Evolutionary conservation across 2,797 vertebrate genomes (phyloP).

Genomic region (Graptemys geographica): DNA sequence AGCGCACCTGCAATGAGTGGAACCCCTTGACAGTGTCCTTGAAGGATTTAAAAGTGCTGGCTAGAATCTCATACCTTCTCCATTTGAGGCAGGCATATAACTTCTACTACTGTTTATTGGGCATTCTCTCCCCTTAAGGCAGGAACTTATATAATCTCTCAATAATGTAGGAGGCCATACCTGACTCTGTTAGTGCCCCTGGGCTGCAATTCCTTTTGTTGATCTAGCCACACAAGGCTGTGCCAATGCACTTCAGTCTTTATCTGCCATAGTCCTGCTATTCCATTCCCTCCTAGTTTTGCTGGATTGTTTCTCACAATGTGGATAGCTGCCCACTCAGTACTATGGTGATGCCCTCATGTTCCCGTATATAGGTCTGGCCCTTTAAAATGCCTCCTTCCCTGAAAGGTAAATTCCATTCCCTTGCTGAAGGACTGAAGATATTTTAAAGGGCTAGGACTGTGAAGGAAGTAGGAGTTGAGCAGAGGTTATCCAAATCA

Average conservation of each 20-base stretch:
- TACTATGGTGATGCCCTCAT: too few species aligned
- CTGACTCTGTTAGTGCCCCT: neutral
- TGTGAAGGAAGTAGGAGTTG: neutral
- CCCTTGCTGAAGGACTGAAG: neutral
- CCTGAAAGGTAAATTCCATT: too few species aligned
- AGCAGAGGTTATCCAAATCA: neutral
- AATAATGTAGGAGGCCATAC: neutral
- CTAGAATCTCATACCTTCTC: neutral
- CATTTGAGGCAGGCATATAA: neutral
- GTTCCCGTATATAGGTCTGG: too few species aligned
- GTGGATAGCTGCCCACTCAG: too few species aligned
- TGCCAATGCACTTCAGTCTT: neutral
- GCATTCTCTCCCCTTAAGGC: too few species aligned
- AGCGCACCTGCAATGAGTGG: too few species aligned
- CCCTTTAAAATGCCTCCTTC: too few species aligned
- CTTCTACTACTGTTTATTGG: conserved; percentile 1
- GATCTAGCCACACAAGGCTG: neutral
- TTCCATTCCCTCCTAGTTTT: neutral
- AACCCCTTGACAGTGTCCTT: too few species aligned
- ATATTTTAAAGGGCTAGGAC: neutral
- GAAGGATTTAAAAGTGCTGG: neutral
- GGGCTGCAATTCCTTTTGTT: neutral
- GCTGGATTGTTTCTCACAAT: neutral
- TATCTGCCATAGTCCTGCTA: neutral
- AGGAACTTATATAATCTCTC: too few species aligned